Conservation (phyloP, 2,888 invertebrate genomes). For the Drepanosiphum platanoidis region DNA sequence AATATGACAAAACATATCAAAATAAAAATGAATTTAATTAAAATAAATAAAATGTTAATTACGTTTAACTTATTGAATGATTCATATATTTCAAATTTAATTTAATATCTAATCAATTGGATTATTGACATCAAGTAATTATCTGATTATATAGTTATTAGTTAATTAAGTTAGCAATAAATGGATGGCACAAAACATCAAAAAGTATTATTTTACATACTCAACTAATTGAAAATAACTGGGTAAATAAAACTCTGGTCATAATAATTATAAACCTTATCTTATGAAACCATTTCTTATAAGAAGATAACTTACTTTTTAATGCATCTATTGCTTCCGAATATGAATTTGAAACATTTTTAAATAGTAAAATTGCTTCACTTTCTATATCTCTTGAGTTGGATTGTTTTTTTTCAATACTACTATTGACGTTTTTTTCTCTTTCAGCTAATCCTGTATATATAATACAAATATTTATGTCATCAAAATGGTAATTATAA, state of each 20-base stretch:
- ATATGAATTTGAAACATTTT: conserved; percentile 47
- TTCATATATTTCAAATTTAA: no score
- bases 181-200: no score
- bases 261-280: no score
- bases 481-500: not conserved
- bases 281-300: not conserved
- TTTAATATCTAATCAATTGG: not conserved
- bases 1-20: no score
- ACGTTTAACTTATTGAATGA: no score
- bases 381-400: not conserved
- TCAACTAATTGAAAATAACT: no score
- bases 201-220: no score
- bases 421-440: not conserved
- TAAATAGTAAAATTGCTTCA: conserved; percentile 31
- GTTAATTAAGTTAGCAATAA: no score
- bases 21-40: no score
- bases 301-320: conserved; percentile 29
- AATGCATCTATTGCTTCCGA: conserved; percentile 43
- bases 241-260: no score
- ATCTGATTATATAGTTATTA: not conserved
- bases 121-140: not conserved
- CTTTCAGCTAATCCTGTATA: not conserved
- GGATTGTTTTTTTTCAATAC: not conserved
- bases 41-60: no score
- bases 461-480: not conserved